Evolutionary conservation across 2,888 invertebrate species (phyloP), one percentile per base, ranked within the genome.

Genomic region (Portevinia maculata): DNA sequence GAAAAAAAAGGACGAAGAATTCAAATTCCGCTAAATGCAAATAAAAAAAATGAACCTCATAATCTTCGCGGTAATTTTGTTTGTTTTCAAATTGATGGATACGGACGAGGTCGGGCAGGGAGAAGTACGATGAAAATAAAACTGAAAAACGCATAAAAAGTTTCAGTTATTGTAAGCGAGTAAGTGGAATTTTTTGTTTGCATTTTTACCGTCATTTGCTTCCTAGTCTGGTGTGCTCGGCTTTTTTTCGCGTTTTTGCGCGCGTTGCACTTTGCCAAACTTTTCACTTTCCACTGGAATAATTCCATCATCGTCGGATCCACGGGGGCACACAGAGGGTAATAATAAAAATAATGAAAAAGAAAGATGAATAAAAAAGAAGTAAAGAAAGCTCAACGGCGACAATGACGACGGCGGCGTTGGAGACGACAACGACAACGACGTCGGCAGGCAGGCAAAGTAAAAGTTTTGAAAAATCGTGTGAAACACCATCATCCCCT

Each of bases 251-350:
- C 78, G 67, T 85, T 79, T 85, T 85, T 78, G 84, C 84, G 81
- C 79, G 75, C 85, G 76, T 74, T 86, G 85, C 85, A 86, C 85
- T 86, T 86, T 85, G 76, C 84, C 74, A 85, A 86, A 86, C 86
- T 86, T 87, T 87, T 87, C 87, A 87, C 87, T 87, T 87, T 87
- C 87, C 81, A 79, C 79, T 84, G 84, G 84, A 85, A 85, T 83
- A 78, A 83, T 73, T 83, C 78, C 78, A 69, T 73, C 83, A 73
- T 62, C 71, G 59, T 70, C 30, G 71, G 71, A 60, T 71, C 41
- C 44, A 60, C 67, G 57, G 69, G 50, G 64, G 48, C 50, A 74
- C 55, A 60, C 46, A 21, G 55, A 50, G 67, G 62, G 78, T 78
- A 71, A 83, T 71, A 71, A 73, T 79, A 85, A 84, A 84, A 84